Conservation (phyloP, 1,140 invertebrate genomes). For the Belonocnema kinseyi region DNA sequence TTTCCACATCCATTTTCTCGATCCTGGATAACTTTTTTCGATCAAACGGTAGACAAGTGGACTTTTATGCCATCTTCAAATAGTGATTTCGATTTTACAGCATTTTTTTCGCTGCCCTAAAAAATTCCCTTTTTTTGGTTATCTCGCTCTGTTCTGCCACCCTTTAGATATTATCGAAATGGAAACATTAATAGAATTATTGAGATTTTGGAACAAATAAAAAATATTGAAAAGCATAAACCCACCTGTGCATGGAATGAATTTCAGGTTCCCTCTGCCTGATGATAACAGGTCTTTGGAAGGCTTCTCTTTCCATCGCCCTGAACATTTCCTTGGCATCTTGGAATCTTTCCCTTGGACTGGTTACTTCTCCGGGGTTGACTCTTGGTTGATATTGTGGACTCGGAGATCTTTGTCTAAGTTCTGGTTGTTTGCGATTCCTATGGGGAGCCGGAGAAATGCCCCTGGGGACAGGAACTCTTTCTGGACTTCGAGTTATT, state of each 20-base stretch:
- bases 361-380: conserved; percentile 64
- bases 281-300: conserved; percentile 71
- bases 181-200: too few relatives aligned
- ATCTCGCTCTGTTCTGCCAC: too few relatives aligned
- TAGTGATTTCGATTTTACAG: too few relatives aligned
- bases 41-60: too few relatives aligned
- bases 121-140: too few relatives aligned
- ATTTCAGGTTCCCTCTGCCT: conserved; percentile 66
- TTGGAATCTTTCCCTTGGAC: conserved; percentile 85
- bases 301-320: conserved; percentile 83
- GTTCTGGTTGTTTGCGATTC: conserved; percentile 66
- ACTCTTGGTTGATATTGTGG: conserved; percentile 72
- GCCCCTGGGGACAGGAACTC: conserved; percentile 55
- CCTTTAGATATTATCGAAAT: too few relatives aligned
- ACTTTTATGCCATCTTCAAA: too few relatives aligned
- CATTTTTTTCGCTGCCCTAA: too few relatives aligned
- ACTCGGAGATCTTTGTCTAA: conserved; percentile 75
- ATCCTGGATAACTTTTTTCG: too few relatives aligned
- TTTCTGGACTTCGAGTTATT: conserved; percentile 68
- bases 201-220: too few relatives aligned
- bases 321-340: conserved; percentile 90
- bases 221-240: not conserved
- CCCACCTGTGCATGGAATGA: conserved; percentile 66
- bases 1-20: too few relatives aligned
- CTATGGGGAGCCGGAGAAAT: conserved; percentile 57